A percentile compares a stretch with the other conserved stretches of the same genome.
These are phyloP conservation scores for Mormyrus proboscirostris DNA, from an alignment of 2,797 vertebrate genomes.

Conservation along the genomic window DNA sequence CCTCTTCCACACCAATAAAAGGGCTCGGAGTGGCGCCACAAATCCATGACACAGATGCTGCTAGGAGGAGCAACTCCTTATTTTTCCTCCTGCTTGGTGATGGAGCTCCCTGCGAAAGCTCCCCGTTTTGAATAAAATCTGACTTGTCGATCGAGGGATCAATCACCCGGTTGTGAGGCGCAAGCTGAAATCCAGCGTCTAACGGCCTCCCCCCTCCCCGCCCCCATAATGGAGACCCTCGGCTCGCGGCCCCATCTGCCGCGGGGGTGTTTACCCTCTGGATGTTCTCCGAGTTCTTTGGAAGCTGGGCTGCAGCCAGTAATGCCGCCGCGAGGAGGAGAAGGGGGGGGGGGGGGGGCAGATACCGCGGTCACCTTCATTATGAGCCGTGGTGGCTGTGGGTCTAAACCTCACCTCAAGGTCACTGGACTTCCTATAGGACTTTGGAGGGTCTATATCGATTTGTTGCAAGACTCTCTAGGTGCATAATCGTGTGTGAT, in stretches of 20 bases:
- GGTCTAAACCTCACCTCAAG: neutral
- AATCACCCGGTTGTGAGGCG: neutral
- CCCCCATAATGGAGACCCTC: neutral
- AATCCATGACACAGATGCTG: neutral
- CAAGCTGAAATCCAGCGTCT: neutral
- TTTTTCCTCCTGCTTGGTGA: neutral
- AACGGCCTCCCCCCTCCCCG: neutral
- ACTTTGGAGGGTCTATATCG: neutral
- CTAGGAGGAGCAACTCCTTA: neutral
- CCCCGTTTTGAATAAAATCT: neutral
- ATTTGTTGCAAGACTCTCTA: neutral
- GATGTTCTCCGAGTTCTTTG: neutral
- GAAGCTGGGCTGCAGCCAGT: neutral
- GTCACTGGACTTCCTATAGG: neutral
- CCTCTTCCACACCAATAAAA: neutral
- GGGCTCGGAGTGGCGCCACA: neutral
- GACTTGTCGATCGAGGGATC: neutral
- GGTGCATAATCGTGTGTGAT: neutral
- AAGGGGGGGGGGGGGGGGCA: neutral
- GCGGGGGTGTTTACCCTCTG: neutral
- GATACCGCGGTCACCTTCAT: neutral
- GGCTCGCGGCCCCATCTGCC: neutral
- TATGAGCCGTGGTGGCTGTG: neutral
- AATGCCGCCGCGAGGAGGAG: neutral
- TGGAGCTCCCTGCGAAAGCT: neutral